Evolutionary conservation across 2,888 invertebrate species (phyloP).

Genomic region (Lithophane leautieri): DNA sequence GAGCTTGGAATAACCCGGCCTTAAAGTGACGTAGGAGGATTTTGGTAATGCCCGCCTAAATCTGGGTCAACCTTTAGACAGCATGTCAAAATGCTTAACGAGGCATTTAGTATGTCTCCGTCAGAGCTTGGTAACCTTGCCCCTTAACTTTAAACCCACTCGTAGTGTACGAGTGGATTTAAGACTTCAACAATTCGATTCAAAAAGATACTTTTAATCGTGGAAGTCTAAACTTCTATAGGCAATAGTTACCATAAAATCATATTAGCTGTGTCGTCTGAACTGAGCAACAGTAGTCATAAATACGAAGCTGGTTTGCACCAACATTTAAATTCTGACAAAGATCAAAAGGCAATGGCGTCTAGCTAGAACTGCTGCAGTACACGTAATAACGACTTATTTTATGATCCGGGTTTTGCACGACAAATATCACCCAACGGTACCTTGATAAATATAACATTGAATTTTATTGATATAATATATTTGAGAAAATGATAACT

Average conservation of each 20-base stretch:
- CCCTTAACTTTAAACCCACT: neutral
- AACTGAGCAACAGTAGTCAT: constrained; percentile 1
- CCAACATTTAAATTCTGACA: constrained; percentile 21
- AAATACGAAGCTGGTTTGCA: constrained; percentile 17
- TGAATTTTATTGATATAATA: constrained; percentile 5
- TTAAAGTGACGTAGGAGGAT: neutral
- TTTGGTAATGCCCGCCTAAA: neutral
- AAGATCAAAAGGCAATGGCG: constrained; percentile 13
- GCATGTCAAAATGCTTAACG: neutral
- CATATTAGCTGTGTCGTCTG: constrained; percentile 7
- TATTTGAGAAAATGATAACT: neutral
- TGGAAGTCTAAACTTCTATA: neutral
- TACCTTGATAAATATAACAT: neutral
- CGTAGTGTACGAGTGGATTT: too few relatives aligned
- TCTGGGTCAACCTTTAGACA: neutral
- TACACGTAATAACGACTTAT: constrained; percentile 17
- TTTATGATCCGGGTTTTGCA: constrained; percentile 19
- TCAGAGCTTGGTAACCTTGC: neutral
- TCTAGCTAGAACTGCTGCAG: constrained; percentile 11
- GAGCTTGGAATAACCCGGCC: too few relatives aligned
- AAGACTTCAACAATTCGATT: neutral
- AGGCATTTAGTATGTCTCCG: neutral
- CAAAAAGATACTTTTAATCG: neutral
- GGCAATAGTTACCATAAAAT: constrained; percentile 8
- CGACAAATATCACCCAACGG: constrained; percentile 11